Conservation (phyloP, 2,113 vertebrate species). For the Canis aureus region DNA sequence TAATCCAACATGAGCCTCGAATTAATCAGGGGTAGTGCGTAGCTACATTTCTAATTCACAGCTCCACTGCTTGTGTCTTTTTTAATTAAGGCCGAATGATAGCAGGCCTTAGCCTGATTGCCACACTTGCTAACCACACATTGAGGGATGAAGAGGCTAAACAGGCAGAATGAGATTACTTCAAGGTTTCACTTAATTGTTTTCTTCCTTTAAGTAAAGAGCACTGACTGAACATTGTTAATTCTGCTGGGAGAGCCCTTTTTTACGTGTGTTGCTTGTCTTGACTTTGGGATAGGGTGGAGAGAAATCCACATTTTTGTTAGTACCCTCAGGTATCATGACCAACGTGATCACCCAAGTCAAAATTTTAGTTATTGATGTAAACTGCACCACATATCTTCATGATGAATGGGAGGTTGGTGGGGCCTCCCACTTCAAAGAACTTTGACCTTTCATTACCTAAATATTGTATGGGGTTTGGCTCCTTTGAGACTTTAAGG, state of each 20-base stretch:
- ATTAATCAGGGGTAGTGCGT: slow-evolving; percentile 93
- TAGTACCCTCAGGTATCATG: slow-evolving; percentile 56
- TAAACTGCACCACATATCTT: slow-evolving; percentile 83
- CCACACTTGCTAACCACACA: slow-evolving; percentile 89
- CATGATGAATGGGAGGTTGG: neutral
- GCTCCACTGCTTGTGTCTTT: slow-evolving; percentile 94
- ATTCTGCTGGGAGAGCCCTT: slow-evolving; percentile 83
- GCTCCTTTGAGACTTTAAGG: neutral
- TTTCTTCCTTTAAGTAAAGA: slow-evolving; percentile 92
- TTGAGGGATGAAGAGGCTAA: slow-evolving; percentile 91
- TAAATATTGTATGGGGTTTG: slow-evolving; percentile 31
- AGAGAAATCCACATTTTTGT: slow-evolving; percentile 62
- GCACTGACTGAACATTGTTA: slow-evolving; percentile 84
- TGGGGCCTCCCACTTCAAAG: neutral
- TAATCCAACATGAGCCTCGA: slow-evolving; percentile 95
- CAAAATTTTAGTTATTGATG: slow-evolving; percentile 84
- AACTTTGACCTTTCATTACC: neutral
- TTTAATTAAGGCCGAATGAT: slow-evolving; percentile 97
- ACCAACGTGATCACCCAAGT: slow-evolving; percentile 80
- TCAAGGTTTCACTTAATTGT: slow-evolving; percentile 92
- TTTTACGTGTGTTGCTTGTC: slow-evolving; percentile 56
- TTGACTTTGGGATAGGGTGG: neutral
- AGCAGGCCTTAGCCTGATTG: slow-evolving; percentile 91
- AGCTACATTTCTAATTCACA: slow-evolving; percentile 96
- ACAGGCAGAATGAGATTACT: slow-evolving; percentile 91